Evolutionary conservation across 2,797 vertebrate species (phyloP).

Genomic region (Avahi laniger): DNA sequence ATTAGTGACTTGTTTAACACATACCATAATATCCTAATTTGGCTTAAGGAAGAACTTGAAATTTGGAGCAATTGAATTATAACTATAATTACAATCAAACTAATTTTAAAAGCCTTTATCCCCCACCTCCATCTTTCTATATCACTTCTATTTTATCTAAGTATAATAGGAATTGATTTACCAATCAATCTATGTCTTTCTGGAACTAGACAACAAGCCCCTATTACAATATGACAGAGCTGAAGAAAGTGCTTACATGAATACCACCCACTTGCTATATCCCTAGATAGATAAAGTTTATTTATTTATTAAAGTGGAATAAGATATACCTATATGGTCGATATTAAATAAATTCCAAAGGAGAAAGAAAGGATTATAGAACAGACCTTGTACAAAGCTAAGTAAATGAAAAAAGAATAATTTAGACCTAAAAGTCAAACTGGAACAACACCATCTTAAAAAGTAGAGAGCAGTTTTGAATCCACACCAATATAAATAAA

Average conservation of each 20-base stretch:
- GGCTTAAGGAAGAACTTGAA: not conserved
- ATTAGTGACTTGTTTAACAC: not conserved
- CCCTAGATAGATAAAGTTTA: not conserved
- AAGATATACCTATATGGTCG: constrained; percentile 3
- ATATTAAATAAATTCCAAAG: not conserved
- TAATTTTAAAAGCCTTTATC: not conserved
- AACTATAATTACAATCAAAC: not conserved
- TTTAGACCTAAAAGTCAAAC: constrained; percentile 27
- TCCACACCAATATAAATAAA: constrained; percentile 66
- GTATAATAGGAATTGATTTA: not conserved
- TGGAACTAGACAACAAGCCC: not conserved
- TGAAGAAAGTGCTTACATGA: not conserved
- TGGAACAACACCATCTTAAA: constrained; percentile 50
- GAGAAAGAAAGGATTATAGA: not conserved
- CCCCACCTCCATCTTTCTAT: not conserved
- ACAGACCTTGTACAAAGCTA: not conserved
- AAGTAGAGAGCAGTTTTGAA: constrained; percentile 57
- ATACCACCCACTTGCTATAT: not conserved
- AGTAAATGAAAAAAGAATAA: constrained; percentile 45
- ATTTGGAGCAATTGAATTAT: not conserved
- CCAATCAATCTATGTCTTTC: not conserved
- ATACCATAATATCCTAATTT: not conserved
- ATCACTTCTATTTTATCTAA: not conserved
- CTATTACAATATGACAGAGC: not conserved
- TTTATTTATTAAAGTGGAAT: constrained; percentile 38